phyloP scores from a whole-genome alignment of 64 coral and sea anemone genomes.

The Actinia tenebrosa region DNA sequence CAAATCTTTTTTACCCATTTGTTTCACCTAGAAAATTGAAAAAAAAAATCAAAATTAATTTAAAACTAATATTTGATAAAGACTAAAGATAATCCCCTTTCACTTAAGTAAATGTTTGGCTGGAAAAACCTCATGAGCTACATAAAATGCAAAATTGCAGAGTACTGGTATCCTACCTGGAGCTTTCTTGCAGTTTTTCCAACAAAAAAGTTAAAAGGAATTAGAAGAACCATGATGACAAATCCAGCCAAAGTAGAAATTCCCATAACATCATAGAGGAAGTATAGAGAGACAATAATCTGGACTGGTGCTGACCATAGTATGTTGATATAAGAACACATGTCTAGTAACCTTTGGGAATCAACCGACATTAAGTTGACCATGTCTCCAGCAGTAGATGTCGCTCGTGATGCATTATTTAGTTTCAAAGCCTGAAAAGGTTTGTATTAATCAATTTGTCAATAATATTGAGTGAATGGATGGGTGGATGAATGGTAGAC shows the following conservation, averaged over 20 bases:
- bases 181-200: slow-evolving; percentile 41
- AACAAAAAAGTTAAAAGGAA: slow-evolving; percentile 63
- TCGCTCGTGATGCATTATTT: slow-evolving; percentile 58
- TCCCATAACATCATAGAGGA: slow-evolving; percentile 76
- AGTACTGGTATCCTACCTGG: slow-evolving; percentile 28
- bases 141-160: neutral
- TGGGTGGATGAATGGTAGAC: too few species aligned
- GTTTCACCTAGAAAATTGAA: slow-evolving; percentile 53
- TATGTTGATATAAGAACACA: slow-evolving; percentile 54
- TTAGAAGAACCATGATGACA: slow-evolving; percentile 63
- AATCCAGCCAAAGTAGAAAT: slow-evolving; percentile 65
- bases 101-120: too few species aligned
- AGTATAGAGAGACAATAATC: slow-evolving; percentile 56
- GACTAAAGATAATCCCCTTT: too few species aligned
- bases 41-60: neutral
- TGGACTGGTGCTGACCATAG: slow-evolving; percentile 64
- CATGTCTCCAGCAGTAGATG: slow-evolving; percentile 83
- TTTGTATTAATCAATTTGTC: neutral
- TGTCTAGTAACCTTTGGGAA: slow-evolving; percentile 69
- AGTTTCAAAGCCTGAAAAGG: slow-evolving; percentile 58
- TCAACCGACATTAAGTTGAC: slow-evolving; percentile 89
- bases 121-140: too few species aligned
- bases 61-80: neutral
- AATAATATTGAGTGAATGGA: too few species aligned
- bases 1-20: slow-evolving; percentile 77